Conservation (phyloP, 92 coral and sea anemone species). For the Zoanthus solanderi region DNA sequence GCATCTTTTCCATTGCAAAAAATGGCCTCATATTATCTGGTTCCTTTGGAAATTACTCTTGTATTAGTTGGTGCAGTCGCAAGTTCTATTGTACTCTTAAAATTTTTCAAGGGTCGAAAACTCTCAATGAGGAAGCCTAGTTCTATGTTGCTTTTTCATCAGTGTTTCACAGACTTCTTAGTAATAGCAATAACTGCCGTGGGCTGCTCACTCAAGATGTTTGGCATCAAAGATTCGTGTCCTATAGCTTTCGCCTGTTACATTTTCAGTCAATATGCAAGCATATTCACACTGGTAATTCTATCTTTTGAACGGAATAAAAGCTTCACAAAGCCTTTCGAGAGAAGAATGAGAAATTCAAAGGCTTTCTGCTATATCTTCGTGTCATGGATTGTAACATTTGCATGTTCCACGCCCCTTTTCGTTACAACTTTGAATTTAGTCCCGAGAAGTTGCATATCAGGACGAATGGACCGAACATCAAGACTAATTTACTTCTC, state of each 20-base stretch:
- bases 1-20: neutral
- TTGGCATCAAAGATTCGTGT: neutral
- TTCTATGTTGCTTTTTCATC: conserved; percentile 8
- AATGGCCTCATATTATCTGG: neutral
- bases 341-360: conserved; percentile 16
- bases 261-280: conserved; percentile 11
- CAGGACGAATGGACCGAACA: neutral
- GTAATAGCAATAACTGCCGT: conserved; percentile 17
- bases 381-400: conserved; percentile 4
- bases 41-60: neutral
- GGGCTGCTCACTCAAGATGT: neutral
- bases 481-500: neutral
- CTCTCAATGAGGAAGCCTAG: conserved; percentile 10
- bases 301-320: conserved; percentile 29
- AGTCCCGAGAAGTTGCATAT: neutral
- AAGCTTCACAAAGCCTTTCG: conserved; percentile 27
- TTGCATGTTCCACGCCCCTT: neutral
- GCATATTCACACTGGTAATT: conserved; percentile 15
- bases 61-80: conserved; percentile 6
- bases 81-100: neutral
- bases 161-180: conserved; percentile 16
- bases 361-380: conserved; percentile 3
- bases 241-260: neutral
- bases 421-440: neutral
- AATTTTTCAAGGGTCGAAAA: conserved; percentile 30